phyloP scores from a whole-genome alignment of 2,888 invertebrate species.

The Macroteleia sp. region DNA sequence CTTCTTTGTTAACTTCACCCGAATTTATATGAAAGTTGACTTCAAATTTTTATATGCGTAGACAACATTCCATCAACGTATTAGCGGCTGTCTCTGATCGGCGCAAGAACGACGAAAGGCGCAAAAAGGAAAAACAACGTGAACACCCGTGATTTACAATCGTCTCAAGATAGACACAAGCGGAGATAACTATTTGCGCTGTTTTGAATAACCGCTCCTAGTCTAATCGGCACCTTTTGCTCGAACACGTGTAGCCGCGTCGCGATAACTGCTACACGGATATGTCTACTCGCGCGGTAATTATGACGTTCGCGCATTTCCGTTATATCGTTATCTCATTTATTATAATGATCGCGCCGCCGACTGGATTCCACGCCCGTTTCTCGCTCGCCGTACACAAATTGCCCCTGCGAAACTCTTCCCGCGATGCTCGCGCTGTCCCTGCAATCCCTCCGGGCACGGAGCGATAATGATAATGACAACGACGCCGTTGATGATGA shows the following conservation, averaged over 20 bases:
- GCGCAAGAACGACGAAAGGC: too few relatives aligned
- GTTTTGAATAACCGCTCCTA: conserved; percentile 64
- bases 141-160: too few relatives aligned
- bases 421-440: conserved; percentile 11
- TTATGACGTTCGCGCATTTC: conserved; percentile 74
- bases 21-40: too few relatives aligned
- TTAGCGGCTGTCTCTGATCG: too few relatives aligned
- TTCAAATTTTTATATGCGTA: too few relatives aligned
- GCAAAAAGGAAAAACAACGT: too few relatives aligned
- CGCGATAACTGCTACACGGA: conserved; percentile 33
- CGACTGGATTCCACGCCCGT: conserved; percentile 75
- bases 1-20: too few relatives aligned
- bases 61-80: too few relatives aligned
- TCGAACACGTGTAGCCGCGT: conserved; percentile 21
- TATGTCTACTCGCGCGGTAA: conserved; percentile 66
- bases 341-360: conserved; percentile 76
- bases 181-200: too few relatives aligned
- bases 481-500: conserved; percentile 55
- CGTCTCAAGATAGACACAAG: too few relatives aligned
- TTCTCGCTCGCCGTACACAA: conserved; percentile 76
- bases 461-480: conserved; percentile 52
- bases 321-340: conserved; percentile 78
- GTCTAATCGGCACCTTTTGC: conserved; percentile 64
- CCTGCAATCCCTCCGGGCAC: conserved; percentile 30
- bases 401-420: conserved; percentile 70